Evolutionary conservation across 2,888 invertebrate genomes (phyloP), one percentile per base, ranked within the genome.

Genomic region (Apocheima hispidaria): DNA sequence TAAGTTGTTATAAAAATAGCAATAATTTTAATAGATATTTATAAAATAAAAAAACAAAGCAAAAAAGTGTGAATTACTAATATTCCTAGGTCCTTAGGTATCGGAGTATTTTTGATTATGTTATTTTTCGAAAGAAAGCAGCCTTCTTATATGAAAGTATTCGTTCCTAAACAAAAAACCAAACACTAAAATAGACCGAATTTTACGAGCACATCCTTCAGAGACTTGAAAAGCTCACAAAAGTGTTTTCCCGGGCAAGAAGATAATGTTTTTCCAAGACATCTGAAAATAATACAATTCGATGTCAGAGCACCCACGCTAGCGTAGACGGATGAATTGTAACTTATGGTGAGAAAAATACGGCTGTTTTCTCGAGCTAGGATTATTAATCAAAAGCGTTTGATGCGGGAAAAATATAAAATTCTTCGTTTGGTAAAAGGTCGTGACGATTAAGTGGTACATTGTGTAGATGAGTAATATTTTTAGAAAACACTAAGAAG

Each of bases 291-390:
- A 67, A 60, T 68, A 49, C 50, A 61, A 59, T 52, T 60, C 35
- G 38, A 51, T 36, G 65, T 59, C 63, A 53, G 50, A 60, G 60
- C 55, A 77, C 86, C 87, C 84, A 81, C 69, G 66, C 74, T 85
- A 86, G 73, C 65, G 77, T 79, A 75, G 71, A 77, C 85, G 86
- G 79, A 85, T 88, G 88, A 89, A 79, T 87, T 75, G 86, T 84
- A 86, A 86, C 86, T 89, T 86, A 83, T 83, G 85, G 84, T 85
- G 85, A 82, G 90, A 89, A 88, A 88, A 87, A 88, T 86, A 87
- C 82, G 83, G 79, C 83, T 85, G 87, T 87, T 83, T 82, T 79
- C 74, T 70, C 74, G 74, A 75, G 69, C 76, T 68, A 72, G 72
- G 82, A 87, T 86, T 87, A 90, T 90, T 88, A 90, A 90, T 90